Evolutionary conservation across 2,888 invertebrate genomes (phyloP), one percentile per base, ranked within the genome.

Genomic region (Trisateles emortualis): DNA sequence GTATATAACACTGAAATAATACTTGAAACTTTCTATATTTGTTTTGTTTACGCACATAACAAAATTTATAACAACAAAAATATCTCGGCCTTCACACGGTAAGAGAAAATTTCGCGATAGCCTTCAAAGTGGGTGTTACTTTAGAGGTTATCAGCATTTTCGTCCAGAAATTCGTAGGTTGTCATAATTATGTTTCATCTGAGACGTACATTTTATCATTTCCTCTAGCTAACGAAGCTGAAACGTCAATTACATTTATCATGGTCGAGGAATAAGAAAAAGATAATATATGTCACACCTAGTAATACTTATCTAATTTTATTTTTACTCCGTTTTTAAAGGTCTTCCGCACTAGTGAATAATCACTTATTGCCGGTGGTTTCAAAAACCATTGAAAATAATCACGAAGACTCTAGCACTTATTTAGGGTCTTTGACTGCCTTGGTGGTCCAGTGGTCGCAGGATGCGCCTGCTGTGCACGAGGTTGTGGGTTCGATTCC

Each of bases 121-220:
- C 36, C 19, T 36, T 19, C 4, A 36, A 36, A 19, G 36, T 16
- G n/a, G 29, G 45, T 45, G 33, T 33, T 33, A 11, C 11, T 32
- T 32, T 6, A 4, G 11, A 32, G 33, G 33, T 33, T 33, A 33
- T 33, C 33, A n/a, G 29, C 11, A 33, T 14, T 33, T 33, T 33
- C 16, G 8, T 9, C 32, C 11, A 11, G n/a, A 33, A n/a, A n/a
- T n/a, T n/a, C n/a, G 9, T 33, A 14, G 4, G 6, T 17, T 17
- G 3, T 11, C 3, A 17, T 10, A 44, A 64, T 59, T 40, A 64
- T 55, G 22, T 49, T 35, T 50, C 24, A 59, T 55, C 41, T 55
- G 5, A 13, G n/a, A 17, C 13, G 26, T 49, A 47, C 5, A 38
- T 52, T 47, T 67, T 43, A 49, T 38, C 5, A 16, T 52, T 52